Evolutionary conservation across 2,888 invertebrate genomes (phyloP).

Genomic region (Chrysomela aeneicollis): DNA sequence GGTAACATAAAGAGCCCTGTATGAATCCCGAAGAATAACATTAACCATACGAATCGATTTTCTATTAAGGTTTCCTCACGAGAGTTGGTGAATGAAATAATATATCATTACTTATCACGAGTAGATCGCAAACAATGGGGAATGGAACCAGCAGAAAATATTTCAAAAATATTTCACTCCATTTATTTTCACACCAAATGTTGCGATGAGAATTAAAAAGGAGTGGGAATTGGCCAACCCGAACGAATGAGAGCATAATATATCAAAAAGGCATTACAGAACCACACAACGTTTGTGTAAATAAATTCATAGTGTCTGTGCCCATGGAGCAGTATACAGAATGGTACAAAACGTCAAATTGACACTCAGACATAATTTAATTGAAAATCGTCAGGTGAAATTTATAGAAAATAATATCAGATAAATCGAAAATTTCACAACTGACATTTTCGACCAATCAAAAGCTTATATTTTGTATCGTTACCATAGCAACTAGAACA

Average conservation of each 20-base stretch:
- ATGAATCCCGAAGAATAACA: no score
- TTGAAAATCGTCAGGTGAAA: no score
- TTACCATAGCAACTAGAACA: no score
- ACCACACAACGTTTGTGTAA: not conserved
- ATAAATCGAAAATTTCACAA: no score
- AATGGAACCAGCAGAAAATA: not conserved
- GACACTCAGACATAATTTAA: no score
- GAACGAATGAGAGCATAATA: not conserved
- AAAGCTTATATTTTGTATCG: no score
- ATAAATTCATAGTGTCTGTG: not conserved
- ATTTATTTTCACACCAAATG: slow-evolving; percentile 1
- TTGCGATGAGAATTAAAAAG: not conserved
- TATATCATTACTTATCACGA: not conserved
- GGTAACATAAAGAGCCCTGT: no score
- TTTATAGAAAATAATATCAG: no score
- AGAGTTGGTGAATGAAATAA: not conserved
- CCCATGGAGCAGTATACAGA: no score
- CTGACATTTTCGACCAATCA: no score
- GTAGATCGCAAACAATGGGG: not conserved
- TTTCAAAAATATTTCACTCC: slow-evolving; percentile 2
- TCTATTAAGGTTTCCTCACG: not conserved
- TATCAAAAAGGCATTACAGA: slow-evolving; percentile 3
- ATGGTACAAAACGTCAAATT: not conserved
- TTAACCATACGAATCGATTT: not conserved
- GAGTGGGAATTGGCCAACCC: not conserved